phyloP scores from a whole-genome alignment of 2,797 vertebrate genomes.

The Intellagama lesueurii region DNA sequence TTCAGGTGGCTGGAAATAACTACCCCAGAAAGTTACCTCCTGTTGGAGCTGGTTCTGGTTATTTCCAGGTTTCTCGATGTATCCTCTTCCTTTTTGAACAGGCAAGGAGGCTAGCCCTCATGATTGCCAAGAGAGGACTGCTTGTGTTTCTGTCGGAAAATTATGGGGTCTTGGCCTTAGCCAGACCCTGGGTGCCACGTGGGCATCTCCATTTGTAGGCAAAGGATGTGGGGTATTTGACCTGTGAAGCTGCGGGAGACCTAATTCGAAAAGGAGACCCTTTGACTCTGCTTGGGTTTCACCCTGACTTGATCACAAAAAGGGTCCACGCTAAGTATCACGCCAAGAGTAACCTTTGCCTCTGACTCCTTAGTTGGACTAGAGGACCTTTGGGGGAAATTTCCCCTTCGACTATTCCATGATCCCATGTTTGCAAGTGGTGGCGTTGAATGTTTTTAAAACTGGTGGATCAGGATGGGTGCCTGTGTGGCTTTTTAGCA shows the following conservation, averaged over 20 bases:
- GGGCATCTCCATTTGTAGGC: not conserved
- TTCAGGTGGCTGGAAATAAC: not conserved
- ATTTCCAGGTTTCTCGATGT: not conserved
- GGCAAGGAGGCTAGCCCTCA: not conserved
- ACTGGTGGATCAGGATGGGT: too few species aligned
- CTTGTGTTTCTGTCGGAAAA: not conserved
- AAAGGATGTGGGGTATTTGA: too few species aligned
- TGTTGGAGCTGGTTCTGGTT: not conserved
- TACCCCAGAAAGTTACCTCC: not conserved
- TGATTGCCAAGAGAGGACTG: not conserved
- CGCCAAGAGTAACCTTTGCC: too few species aligned
- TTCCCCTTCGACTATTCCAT: too few species aligned
- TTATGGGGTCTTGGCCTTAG: too few species aligned
- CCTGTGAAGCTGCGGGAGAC: not conserved
- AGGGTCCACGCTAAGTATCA: too few species aligned
- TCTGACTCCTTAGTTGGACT: too few species aligned
- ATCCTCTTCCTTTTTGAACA: not conserved
- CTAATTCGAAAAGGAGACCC: too few species aligned
- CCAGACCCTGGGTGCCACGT: not conserved
- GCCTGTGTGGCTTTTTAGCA: not conserved
- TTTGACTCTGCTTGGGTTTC: not conserved
- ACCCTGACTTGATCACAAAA: too few species aligned
- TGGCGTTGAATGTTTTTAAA: not conserved
- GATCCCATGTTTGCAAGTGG: too few species aligned
- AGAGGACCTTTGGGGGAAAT: too few species aligned